Conservation (phyloP, 2,797 vertebrate species). For the Galago senegalensis region DNA sequence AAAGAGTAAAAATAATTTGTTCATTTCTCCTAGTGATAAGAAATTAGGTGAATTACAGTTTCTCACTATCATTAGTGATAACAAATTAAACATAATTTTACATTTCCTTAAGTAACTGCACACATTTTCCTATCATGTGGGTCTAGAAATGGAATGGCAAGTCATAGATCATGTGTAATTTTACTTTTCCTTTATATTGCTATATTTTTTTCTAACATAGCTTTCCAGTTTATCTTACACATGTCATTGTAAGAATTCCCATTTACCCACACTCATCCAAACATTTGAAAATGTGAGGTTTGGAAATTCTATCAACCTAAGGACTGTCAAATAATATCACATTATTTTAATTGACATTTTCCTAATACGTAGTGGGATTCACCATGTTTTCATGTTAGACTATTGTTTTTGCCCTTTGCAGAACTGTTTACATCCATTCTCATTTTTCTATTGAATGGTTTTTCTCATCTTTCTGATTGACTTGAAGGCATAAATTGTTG, state of each 20-base stretch:
- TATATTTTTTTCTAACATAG: not conserved
- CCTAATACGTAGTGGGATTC: not conserved
- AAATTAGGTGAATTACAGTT: not conserved
- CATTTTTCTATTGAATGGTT: not conserved
- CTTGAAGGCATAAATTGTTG: not conserved
- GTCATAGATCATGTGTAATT: not conserved
- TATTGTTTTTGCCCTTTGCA: not conserved
- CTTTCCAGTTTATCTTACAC: not conserved
- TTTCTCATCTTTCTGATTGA: not conserved
- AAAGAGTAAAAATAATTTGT: not conserved
- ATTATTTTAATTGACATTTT: constrained; percentile 23
- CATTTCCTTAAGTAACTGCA: not conserved
- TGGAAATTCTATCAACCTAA: not conserved
- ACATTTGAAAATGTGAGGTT: not conserved
- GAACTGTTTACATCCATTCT: not conserved
- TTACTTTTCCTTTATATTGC: not conserved
- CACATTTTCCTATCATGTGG: not conserved
- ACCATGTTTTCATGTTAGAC: not conserved
- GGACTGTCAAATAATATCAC: not conserved
- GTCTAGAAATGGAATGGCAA: not conserved
- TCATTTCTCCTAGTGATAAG: not conserved
- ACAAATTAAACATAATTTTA: not conserved
- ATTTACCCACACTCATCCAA: not conserved
- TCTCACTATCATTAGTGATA: not conserved
- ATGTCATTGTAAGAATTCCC: not conserved